Conservation (phyloP, 2,113 vertebrate genomes). For the Phalacrocorax pelagicus region DNA sequence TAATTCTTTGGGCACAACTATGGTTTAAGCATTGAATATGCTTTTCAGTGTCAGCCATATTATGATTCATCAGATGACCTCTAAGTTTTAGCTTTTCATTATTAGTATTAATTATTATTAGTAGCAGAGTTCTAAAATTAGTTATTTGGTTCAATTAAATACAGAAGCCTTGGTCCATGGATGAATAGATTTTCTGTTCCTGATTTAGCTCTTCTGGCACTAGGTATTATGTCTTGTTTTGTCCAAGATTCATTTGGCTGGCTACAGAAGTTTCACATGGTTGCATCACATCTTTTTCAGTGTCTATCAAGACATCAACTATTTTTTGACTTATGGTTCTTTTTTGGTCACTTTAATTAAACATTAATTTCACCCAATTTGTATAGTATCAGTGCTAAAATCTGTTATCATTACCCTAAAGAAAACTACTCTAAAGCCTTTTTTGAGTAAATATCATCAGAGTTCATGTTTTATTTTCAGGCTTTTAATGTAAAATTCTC, state of each 20-base stretch:
- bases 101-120: slow-evolving; percentile 9
- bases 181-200: slow-evolving; percentile 6
- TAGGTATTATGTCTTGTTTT: slow-evolving; percentile 16
- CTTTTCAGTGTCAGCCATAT: neutral
- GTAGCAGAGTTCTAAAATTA: neutral
- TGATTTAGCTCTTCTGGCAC: slow-evolving; percentile 32
- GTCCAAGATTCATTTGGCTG: slow-evolving; percentile 37
- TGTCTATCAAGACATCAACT: slow-evolving; percentile 24
- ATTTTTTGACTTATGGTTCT: neutral
- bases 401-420: slow-evolving; percentile 2
- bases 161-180: neutral
- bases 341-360: slow-evolving; percentile 18
- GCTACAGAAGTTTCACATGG: neutral
- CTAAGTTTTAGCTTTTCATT: neutral
- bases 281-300: neutral
- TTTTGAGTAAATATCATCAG: slow-evolving; percentile 21
- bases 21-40: neutral
- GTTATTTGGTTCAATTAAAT: neutral
- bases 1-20: neutral
- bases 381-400: neutral
- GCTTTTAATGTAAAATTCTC: slow-evolving; percentile 39
- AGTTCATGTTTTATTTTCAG: slow-evolving; percentile 41
- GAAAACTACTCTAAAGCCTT: slow-evolving; percentile 4
- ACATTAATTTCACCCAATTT: neutral
- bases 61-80: neutral